These are phyloP conservation scores for Hofmannophila pseudospretella DNA, from an alignment of 2,888 invertebrate genomes.

Conservation along the genomic window DNA sequence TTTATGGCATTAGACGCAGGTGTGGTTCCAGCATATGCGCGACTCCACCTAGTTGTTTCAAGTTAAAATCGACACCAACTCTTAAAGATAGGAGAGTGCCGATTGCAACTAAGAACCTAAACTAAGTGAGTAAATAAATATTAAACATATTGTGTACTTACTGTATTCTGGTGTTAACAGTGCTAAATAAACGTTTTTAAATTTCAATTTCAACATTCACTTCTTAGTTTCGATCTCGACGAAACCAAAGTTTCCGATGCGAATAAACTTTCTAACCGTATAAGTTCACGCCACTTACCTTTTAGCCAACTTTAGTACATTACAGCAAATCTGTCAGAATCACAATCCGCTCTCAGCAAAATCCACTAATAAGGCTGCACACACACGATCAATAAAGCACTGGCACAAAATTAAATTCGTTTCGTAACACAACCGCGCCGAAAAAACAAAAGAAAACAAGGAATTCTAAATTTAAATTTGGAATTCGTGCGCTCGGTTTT, in stretches of 20 bases:
- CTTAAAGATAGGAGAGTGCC: no score
- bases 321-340: slow-evolving; percentile 30
- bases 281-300: slow-evolving; percentile 39
- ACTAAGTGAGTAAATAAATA: no score
- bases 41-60: no score
- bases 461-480: slow-evolving; percentile 23
- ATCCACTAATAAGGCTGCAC: slow-evolving; percentile 35
- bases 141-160: no score
- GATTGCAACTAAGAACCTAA: no score
- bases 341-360: slow-evolving; percentile 26
- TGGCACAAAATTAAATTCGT: slow-evolving; percentile 45
- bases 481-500: slow-evolving; percentile 32
- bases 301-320: slow-evolving; percentile 40
- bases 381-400: slow-evolving; percentile 36
- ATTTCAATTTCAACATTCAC: no score
- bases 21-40: no score
- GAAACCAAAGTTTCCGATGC: background rate
- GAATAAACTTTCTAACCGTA: slow-evolving; percentile 28
- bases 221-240: no score
- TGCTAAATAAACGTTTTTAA: no score
- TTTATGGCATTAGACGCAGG: no score
- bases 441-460: slow-evolving; percentile 41
- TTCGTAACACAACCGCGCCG: slow-evolving; percentile 42
- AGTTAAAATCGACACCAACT: no score
- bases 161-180: no score